Conservation (phyloP, 2,797 vertebrate species). For the Heteromormyrus szaboi region DNA sequence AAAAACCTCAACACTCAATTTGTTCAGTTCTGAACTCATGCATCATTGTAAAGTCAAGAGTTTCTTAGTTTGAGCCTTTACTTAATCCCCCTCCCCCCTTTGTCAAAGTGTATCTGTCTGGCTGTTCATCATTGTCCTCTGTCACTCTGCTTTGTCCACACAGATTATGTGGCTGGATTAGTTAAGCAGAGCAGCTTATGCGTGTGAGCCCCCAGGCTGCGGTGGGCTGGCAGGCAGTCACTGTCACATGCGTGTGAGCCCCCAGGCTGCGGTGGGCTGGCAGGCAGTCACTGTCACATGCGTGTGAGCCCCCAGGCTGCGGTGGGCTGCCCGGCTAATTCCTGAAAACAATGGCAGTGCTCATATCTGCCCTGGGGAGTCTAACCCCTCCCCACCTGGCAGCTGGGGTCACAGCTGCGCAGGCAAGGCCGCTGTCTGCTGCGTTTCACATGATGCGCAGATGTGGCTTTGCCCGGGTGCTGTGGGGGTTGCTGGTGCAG, state of each 20-base stretch:
- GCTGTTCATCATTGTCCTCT: neutral
- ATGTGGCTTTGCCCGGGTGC: slow-evolving; percentile 34
- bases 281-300: neutral
- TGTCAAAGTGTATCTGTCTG: neutral
- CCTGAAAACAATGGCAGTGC: slow-evolving; percentile 31
- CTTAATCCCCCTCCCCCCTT: neutral
- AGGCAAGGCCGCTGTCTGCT: slow-evolving; percentile 51
- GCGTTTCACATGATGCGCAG: slow-evolving; percentile 65
- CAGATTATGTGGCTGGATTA: neutral
- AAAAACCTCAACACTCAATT: neutral
- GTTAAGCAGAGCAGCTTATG: neutral
- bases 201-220: neutral
- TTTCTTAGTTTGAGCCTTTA: neutral
- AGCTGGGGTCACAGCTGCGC: slow-evolving; percentile 18
- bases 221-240: neutral
- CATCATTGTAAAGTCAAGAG: neutral
- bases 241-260: neutral
- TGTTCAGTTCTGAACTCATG: neutral
- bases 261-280: neutral
- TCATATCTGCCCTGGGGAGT: slow-evolving; percentile 17
- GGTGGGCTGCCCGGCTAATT: slow-evolving; percentile 33
- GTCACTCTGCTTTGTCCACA: neutral
- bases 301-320: neutral
- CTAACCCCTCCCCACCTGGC: slow-evolving; percentile 15
- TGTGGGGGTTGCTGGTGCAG: slow-evolving; percentile 16